Conservation (phyloP, 92 coral and sea anemone species). For the Epizoanthus fatuus region DNA sequence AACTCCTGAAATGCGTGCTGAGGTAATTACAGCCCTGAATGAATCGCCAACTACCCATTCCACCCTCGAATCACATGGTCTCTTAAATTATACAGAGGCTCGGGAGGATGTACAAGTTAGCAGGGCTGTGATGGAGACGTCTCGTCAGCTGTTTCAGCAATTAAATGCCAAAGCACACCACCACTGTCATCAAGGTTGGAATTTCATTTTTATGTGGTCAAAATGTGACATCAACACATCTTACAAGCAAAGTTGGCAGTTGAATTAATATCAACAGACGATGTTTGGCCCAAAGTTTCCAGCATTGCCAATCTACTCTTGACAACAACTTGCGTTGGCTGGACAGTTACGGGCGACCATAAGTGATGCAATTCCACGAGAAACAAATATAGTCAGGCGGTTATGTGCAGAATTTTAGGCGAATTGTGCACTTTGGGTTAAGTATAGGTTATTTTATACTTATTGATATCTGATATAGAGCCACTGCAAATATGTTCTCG, state of each 20-base stretch:
- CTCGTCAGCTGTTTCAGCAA: conserved; percentile 26
- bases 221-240: not conserved
- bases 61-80: conserved; percentile 20
- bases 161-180: conserved; percentile 40
- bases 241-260: conserved; percentile 32
- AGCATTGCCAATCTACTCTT: conserved; percentile 1
- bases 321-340: conserved; percentile 48
- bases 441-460: no score
- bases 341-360: not conserved
- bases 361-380: conserved; percentile 33
- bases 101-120: conserved; percentile 22
- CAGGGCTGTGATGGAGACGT: conserved; percentile 31
- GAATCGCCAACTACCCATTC: conserved; percentile 37
- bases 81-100: conserved; percentile 16
- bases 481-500: no score
- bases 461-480: no score
- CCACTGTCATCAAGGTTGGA: conserved; percentile 44
- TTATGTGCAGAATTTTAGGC: no score
- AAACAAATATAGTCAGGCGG: not conserved
- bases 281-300: conserved; percentile 23
- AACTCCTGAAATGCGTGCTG: conserved; percentile 26
- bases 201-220: conserved; percentile 44
- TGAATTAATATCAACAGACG: conserved; percentile 50
- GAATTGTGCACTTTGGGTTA: no score
- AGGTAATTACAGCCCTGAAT: conserved; percentile 27